Evolutionary conservation across 1,140 invertebrate genomes (phyloP), one percentile per base, ranked within the genome.

Genomic region (Diorhabda sublineata): DNA sequence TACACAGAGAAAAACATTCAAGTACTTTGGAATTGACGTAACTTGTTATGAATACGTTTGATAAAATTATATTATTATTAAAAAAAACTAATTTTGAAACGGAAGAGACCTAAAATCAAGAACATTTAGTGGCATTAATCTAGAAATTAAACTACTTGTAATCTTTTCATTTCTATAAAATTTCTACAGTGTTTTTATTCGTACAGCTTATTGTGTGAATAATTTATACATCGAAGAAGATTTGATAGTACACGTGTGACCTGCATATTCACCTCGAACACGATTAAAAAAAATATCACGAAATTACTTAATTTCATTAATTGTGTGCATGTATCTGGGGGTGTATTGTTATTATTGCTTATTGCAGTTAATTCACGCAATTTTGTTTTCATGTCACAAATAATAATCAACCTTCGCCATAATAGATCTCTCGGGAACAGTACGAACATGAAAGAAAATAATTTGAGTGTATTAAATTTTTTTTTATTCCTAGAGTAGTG

Each of bases 351-450:
- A 52, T 52, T 52, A 52, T 52, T 52, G 47, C 47, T 52, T 52
- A 8, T 52, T 52, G 47, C 47, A n/a, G n/a, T 52, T 8, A 52
- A 52, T 52, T 52, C 47, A 52, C 47, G 47, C 47, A 52, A 52
- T 52, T 52, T 52, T 52, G 47, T 52, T 52, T 52, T 52, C 47
- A 52, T 52, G 47, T 52, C 47, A 52, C 47, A 52, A 52, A 52
- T 52, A 52, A 52, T 52, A 52, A 8, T 52, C 47, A 52, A 52
- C 47, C 47, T 52, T 52, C 6, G 47, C n/a, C 6, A 52, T 52
- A 52, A 52, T 52, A 52, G 47, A 52, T n/a, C 47, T 52, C 47
- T 52, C 4, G 47, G n/a, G 47, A 52, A 6, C 6, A 2, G 6
- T 8, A 8, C n/a, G 47, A n/a, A 52, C 47, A 52, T 52, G 47